Evolutionary conservation across 1,140 invertebrate species (phyloP), one percentile per base, ranked within the genome.

Genomic region (Hetaerina americana): DNA sequence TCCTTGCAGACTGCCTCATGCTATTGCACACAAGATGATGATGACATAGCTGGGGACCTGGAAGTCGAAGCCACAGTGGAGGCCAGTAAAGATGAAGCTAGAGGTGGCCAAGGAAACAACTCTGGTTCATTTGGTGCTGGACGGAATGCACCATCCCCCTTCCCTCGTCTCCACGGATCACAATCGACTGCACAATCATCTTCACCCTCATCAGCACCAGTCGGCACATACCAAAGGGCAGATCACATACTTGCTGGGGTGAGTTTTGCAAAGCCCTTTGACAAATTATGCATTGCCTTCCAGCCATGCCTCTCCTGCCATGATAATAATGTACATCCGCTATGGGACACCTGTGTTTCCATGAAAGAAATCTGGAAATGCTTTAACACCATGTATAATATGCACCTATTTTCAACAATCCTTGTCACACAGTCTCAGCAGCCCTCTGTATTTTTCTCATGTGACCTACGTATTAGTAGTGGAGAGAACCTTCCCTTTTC

Each of bases 1-100:
- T 72, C 73, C 66, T 79, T 80, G 31, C 74, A 84, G 84, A 84
- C 82, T 74, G 83, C 83, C 28, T 79, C 80, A 27, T 84, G 82
- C 71, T 85, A 82, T 74, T 79, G 78, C 26, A 77, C 78, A 29
- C 80, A 81, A 70, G 82, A 84, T 49, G 77, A 80, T 67, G 82
- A 83, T 69, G 79, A 80, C 57, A 57, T 57, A 57, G 40, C 40
- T 18, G 40, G 40, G 22, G 80, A 80, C 68, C 78, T 81, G 66
- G 76, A 75, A 69, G 77, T 69, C 27, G 80, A 70, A 74, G 75
- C 69, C 75, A 78, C 22, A 78, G 75, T 57, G 22, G 40, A 57
- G 22, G 40, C 15, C 71, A 74, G 74, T 12, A 75, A 70, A 67
- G 74, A 72, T 12, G 26, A 69, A 5, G 31, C 26, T 73, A 40